These are phyloP conservation scores for Orthosia cruda DNA, from an alignment of 2,888 invertebrate genomes.

Conservation along the genomic window DNA sequence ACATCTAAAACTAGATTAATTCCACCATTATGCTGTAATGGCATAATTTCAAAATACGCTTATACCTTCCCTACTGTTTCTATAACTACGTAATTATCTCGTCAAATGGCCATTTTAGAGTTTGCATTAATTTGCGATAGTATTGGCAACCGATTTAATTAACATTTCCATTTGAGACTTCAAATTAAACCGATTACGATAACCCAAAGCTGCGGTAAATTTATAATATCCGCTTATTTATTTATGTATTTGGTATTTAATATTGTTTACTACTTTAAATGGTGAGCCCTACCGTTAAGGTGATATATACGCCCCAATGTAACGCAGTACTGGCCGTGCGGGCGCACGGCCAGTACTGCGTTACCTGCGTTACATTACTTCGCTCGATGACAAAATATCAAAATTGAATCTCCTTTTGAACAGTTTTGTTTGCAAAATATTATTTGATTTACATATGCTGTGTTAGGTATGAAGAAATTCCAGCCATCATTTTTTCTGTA, in stretches of 20 bases:
- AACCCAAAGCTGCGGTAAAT: slow-evolving; percentile 32
- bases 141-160: slow-evolving; percentile 59
- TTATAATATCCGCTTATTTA: slow-evolving; percentile 20
- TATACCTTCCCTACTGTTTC: slow-evolving; percentile 14
- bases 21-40: neutral
- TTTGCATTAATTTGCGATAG: slow-evolving; percentile 47
- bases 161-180: slow-evolving; percentile 50
- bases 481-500: too few relatives aligned
- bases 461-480: too few relatives aligned
- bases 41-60: slow-evolving; percentile 24
- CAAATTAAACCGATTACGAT: slow-evolving; percentile 33
- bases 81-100: slow-evolving; percentile 40
- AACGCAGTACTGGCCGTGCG: too few relatives aligned
- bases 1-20: neutral
- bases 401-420: too few relatives aligned
- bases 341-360: too few relatives aligned
- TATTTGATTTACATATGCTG: too few relatives aligned
- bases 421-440: too few relatives aligned
- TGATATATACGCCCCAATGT: too few relatives aligned
- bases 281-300: too few relatives aligned
- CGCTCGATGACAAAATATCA: too few relatives aligned
- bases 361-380: too few relatives aligned
- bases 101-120: slow-evolving; percentile 33
- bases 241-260: neutral
- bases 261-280: neutral